Evolutionary conservation across 2,888 invertebrate genomes (phyloP).

Genomic region (Callimorpha dominula): DNA sequence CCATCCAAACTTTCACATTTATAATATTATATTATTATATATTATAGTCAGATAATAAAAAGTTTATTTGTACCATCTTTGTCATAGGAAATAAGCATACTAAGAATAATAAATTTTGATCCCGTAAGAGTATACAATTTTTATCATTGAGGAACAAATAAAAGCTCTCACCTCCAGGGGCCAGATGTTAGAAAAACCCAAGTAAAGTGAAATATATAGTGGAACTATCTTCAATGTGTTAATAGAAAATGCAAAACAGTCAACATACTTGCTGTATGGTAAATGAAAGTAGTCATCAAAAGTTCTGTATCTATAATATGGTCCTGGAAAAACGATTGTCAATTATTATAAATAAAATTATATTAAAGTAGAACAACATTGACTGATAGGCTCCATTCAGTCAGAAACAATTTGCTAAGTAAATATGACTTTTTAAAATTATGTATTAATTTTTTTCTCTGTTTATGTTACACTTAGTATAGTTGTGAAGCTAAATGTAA

Average conservation of each 20-base stretch:
- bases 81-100: no score
- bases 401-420: no score
- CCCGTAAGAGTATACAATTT: background rate
- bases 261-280: conserved; percentile 89
- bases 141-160: background rate
- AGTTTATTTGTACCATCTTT: no score
- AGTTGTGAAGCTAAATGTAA: background rate
- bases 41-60: no score
- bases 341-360: background rate
- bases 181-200: conserved; percentile 89
- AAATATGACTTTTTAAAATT: no score
- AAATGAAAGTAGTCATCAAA: conserved; percentile 92
- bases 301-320: conserved; percentile 96
- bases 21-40: no score
- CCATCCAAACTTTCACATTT: no score
- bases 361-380: background rate
- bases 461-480: background rate
- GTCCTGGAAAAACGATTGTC: conserved; percentile 89
- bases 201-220: conserved; percentile 88
- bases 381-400: no score
- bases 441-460: background rate
- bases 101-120: no score
- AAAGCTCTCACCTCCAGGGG: conserved; percentile 90
- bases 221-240: conserved; percentile 90
- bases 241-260: conserved; percentile 87